Evolutionary conservation across 2,113 vertebrate genomes (phyloP).

Genomic region (Lepisosteus oculatus): DNA sequence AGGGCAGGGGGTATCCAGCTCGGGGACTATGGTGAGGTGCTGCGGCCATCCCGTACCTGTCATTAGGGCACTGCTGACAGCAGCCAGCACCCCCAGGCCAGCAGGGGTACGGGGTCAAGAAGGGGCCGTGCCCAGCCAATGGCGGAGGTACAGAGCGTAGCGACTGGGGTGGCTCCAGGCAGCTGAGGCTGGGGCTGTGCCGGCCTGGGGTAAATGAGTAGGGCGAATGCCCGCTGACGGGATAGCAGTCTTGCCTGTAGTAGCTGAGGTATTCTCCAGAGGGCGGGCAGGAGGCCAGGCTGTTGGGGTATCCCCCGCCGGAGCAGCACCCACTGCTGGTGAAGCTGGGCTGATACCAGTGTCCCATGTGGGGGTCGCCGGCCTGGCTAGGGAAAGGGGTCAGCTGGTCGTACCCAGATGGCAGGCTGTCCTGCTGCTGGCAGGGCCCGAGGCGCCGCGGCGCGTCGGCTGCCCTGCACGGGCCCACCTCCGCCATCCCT

Average conservation of each 20-base stretch:
- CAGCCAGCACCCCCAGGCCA: slow-evolving; percentile 43
- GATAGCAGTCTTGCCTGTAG: slow-evolving; percentile 37
- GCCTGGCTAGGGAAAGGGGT: slow-evolving; percentile 61
- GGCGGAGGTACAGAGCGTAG: slow-evolving; percentile 59
- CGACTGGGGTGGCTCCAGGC: slow-evolving; percentile 64
- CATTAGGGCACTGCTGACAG: slow-evolving; percentile 44
- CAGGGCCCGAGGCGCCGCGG: slow-evolving; percentile 34
- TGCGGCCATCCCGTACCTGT: slow-evolving; percentile 34
- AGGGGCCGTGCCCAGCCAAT: slow-evolving; percentile 37
- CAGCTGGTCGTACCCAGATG: slow-evolving; percentile 41
- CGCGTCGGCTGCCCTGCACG: background rate
- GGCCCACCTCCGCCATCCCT: slow-evolving; percentile 11
- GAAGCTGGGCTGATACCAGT: slow-evolving; percentile 44
- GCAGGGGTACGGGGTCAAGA: slow-evolving; percentile 44
- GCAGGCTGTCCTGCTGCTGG: slow-evolving; percentile 35
- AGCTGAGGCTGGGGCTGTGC: slow-evolving; percentile 33
- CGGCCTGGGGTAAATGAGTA: slow-evolving; percentile 34
- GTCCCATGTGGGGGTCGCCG: background rate
- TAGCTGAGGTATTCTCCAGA: slow-evolving; percentile 39
- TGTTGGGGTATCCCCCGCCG: slow-evolving; percentile 38
- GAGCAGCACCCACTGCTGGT: slow-evolving; percentile 41
- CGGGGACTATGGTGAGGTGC: slow-evolving; percentile 23
- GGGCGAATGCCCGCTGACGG: slow-evolving; percentile 29
- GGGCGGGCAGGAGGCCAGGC: slow-evolving; percentile 40
- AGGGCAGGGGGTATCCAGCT: slow-evolving; percentile 32